phyloP scores from a whole-genome alignment of 2,113 vertebrate species.

The Seriola aureovittata region DNA sequence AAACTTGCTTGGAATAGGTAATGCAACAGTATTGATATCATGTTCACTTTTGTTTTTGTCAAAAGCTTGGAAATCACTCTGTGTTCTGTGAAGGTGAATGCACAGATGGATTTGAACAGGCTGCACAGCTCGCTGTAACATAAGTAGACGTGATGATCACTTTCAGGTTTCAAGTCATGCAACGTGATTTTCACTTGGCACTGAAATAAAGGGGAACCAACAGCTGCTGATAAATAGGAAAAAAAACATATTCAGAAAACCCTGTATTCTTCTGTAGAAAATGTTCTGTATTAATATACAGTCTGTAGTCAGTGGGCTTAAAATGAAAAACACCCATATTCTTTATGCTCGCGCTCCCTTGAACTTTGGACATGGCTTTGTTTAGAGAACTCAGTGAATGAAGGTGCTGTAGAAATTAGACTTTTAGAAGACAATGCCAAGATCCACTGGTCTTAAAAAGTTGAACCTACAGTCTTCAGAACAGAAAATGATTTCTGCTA shows the following conservation, averaged over 20 bases:
- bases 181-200: constrained; percentile 24
- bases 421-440: too few species aligned
- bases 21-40: neutral
- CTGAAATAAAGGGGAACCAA: constrained; percentile 6
- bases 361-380: too few species aligned
- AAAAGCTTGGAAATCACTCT: neutral
- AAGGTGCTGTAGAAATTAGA: too few species aligned
- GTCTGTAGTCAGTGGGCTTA: neutral
- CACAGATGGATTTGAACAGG: constrained; percentile 8
- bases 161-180: constrained; percentile 40
- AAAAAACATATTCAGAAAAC: neutral
- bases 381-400: too few species aligned
- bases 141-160: constrained; percentile 3
- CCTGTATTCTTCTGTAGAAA: neutral
- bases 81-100: neutral
- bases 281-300: neutral
- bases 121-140: constrained; percentile 33
- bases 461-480: too few species aligned
- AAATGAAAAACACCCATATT: too few species aligned
- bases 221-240: constrained; percentile 4
- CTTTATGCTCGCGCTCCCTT: too few species aligned
- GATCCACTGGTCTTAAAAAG: too few species aligned
- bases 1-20: neutral
- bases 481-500: too few species aligned
- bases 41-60: constrained; percentile 12